phyloP scores from a whole-genome alignment of 2,888 invertebrate genomes.

The Masnerella sp. region DNA sequence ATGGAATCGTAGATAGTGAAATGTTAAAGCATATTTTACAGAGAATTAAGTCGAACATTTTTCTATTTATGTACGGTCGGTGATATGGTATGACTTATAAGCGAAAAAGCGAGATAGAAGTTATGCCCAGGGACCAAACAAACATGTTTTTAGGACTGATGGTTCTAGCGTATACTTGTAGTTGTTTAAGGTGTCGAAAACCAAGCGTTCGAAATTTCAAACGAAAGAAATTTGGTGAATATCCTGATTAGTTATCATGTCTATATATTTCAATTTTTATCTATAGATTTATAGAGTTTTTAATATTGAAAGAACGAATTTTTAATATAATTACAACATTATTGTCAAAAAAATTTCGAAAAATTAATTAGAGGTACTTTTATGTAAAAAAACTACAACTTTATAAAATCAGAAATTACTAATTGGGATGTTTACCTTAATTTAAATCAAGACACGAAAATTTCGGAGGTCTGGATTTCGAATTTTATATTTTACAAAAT shows the following conservation, averaged over 20 bases:
- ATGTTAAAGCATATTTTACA: slow-evolving; percentile 27
- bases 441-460: not conserved
- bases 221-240: slow-evolving; percentile 2
- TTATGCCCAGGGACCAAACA: slow-evolving; percentile 73
- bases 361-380: too few relatives aligned
- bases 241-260: too few relatives aligned
- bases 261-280: too few relatives aligned
- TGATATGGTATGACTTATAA: slow-evolving; percentile 59
- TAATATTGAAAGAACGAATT: too few relatives aligned
- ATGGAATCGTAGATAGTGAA: too few relatives aligned
- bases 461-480: slow-evolving; percentile 41
- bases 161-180: slow-evolving; percentile 75
- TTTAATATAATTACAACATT: too few relatives aligned
- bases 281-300: too few relatives aligned
- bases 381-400: too few relatives aligned
- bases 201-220: slow-evolving; percentile 61
- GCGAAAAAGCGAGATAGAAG: slow-evolving; percentile 52
- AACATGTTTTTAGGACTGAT: slow-evolving; percentile 72
- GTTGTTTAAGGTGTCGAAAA: slow-evolving; percentile 66
- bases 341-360: too few relatives aligned
- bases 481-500: slow-evolving; percentile 44
- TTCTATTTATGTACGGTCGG: slow-evolving; percentile 56
- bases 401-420: too few relatives aligned
- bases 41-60: slow-evolving; percentile 17
- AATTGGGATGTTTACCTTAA: too few relatives aligned